A percentile compares a stretch with the other conserved stretches of the same genome.
phyloP scores from a whole-genome alignment of 2,797 vertebrate genomes.

The Melanotaenia parkinsoni region DNA sequence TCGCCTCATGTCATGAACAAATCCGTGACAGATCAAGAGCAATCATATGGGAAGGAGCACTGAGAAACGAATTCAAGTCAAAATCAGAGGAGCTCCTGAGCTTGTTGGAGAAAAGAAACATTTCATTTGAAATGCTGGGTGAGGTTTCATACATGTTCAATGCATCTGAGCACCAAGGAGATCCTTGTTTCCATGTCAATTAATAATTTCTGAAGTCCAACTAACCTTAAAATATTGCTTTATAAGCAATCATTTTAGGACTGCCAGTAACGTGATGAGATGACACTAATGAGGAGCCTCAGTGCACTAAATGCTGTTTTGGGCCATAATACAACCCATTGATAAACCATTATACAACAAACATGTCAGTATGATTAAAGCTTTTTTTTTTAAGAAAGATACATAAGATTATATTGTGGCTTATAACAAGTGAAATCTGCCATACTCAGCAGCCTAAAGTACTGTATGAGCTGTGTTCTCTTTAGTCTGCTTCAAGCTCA shows the following conservation, averaged over 20 bases:
- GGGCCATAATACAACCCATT: slow-evolving; percentile 11
- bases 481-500: slow-evolving; percentile 25
- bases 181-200: slow-evolving; percentile 20
- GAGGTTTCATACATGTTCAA: slow-evolving; percentile 43
- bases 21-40: slow-evolving; percentile 73
- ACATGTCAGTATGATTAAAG: slow-evolving; percentile 24
- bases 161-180: slow-evolving; percentile 20
- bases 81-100: slow-evolving; percentile 47
- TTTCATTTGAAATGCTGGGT: slow-evolving; percentile 48
- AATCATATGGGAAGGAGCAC: slow-evolving; percentile 53
- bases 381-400: slow-evolving; percentile 30
- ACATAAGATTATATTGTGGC: slow-evolving; percentile 29
- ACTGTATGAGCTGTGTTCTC: slow-evolving; percentile 32
- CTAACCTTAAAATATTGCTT: slow-evolving; percentile 29
- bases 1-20: slow-evolving; percentile 58
- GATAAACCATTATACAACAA: slow-evolving; percentile 12
- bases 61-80: slow-evolving; percentile 42
- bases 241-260: slow-evolving; percentile 29
- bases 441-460: slow-evolving; percentile 33
- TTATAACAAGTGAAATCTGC: slow-evolving; percentile 52
- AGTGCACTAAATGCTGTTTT: slow-evolving; percentile 43
- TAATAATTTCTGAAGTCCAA: slow-evolving; percentile 13
- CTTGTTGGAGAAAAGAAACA: slow-evolving; percentile 37
- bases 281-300: slow-evolving; percentile 30
- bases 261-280: slow-evolving; percentile 37